These are phyloP conservation scores for Spheniscus humboldti DNA, from an alignment of 2,797 vertebrate genomes.

Conservation along the genomic window DNA sequence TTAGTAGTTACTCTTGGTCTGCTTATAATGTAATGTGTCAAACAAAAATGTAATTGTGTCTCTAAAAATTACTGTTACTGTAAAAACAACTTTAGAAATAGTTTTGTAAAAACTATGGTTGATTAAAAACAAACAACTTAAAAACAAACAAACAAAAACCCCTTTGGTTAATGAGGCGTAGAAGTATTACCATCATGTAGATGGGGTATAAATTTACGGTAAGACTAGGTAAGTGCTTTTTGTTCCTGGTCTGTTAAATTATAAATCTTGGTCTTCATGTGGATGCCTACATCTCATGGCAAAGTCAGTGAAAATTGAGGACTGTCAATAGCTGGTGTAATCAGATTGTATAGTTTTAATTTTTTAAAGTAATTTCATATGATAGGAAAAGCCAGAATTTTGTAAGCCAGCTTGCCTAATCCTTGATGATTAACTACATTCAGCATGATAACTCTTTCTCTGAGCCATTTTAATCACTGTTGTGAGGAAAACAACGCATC, in stretches of 20 bases:
- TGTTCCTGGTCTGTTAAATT: neutral
- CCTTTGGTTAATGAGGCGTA: neutral
- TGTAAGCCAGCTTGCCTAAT: conserved; percentile 14
- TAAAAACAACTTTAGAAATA: neutral
- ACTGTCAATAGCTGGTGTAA: neutral
- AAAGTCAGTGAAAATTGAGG: neutral
- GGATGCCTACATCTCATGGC: neutral
- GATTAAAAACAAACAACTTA: neutral
- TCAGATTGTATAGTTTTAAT: neutral
- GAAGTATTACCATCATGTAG: neutral
- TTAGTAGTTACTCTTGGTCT: neutral
- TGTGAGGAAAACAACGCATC: neutral
- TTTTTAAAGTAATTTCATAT: neutral
- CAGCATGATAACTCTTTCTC: neutral
- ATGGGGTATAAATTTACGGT: neutral
- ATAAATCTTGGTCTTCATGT: neutral
- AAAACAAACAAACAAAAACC: neutral
- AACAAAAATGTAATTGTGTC: neutral
- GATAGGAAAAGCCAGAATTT: neutral
- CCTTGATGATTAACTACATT: neutral
- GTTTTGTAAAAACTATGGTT: neutral
- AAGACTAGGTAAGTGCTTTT: neutral
- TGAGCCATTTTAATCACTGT: conserved; percentile 34
- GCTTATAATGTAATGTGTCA: neutral
- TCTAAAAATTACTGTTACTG: neutral